A percentile compares a stretch with the other conserved stretches of the same genome.
Conservation (phyloP, 1,140 invertebrate genomes). For the Bombyx mandarina region DNA sequence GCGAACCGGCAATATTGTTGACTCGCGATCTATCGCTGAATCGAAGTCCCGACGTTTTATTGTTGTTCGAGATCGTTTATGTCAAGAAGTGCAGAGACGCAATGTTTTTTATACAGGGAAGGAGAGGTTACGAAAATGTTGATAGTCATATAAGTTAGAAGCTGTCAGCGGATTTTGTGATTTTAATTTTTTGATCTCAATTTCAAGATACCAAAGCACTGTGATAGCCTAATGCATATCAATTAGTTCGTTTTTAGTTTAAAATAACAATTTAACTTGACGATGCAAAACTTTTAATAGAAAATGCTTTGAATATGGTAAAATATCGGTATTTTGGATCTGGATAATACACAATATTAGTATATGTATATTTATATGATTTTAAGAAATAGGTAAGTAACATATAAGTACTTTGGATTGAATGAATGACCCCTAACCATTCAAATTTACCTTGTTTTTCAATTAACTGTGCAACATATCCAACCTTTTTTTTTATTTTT, state of each 20-base stretch:
- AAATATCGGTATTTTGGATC: too few relatives aligned
- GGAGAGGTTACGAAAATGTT: slow-evolving; percentile 10
- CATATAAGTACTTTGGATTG: too few relatives aligned
- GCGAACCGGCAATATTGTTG: not conserved
- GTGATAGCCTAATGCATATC: too few relatives aligned
- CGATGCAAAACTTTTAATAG: not conserved
- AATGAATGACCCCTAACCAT: too few relatives aligned
- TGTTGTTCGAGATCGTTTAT: slow-evolving; percentile 19
- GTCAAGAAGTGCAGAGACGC: slow-evolving; percentile 15
- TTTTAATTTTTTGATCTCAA: not conserved
- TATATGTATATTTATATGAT: too few relatives aligned
- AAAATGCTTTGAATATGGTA: too few relatives aligned
- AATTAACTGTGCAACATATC: too few relatives aligned
- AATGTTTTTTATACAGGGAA: slow-evolving; percentile 52
- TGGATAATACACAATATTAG: too few relatives aligned
- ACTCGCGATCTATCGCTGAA: slow-evolving; percentile 4
- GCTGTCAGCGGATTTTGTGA: slow-evolving; percentile 4
- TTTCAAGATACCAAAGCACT: not conserved
- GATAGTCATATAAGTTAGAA: slow-evolving; percentile 15
- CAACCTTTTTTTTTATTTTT: too few relatives aligned
- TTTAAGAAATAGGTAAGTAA: too few relatives aligned
- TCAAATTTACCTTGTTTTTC: too few relatives aligned
- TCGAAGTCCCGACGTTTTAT: slow-evolving; percentile 22
- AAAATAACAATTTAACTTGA: not conserved
- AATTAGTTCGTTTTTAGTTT: not conserved